These are phyloP conservation scores for Morus bassanus DNA, from an alignment of 2,797 vertebrate species.

Conservation along the genomic window DNA sequence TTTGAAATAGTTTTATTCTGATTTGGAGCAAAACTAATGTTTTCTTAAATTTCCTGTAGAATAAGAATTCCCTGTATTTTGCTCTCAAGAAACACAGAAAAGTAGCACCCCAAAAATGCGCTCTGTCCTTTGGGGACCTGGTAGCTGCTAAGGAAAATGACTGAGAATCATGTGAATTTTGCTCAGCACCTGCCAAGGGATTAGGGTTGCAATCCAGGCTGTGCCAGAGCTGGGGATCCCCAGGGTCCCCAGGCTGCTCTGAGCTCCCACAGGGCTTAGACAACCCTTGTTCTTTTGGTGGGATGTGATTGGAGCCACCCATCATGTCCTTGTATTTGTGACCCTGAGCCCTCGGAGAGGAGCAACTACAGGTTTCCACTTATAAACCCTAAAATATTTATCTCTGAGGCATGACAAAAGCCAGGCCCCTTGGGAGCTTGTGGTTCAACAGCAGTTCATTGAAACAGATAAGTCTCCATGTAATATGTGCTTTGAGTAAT, in stretches of 20 bases:
- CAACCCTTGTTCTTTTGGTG: too few relatives aligned
- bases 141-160: neutral
- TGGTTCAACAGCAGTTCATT: neutral
- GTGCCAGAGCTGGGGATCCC: neutral
- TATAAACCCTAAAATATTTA: neutral
- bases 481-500: fast-evolving
- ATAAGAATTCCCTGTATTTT: neutral
- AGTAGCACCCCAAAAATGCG: neutral
- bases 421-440: neutral
- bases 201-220: neutral
- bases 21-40: neutral
- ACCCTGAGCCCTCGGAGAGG: neutral
- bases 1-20: neutral
- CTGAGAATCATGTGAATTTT: neutral
- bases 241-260: neutral
- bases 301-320: neutral
- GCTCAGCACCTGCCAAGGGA: neutral
- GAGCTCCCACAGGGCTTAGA: neutral
- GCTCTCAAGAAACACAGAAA: neutral
- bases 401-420: neutral
- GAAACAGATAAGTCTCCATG: neutral
- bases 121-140: neutral
- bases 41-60: neutral
- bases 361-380: neutral
- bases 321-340: neutral